Base-by-base conservation (phyloP, 1,140 invertebrate genomes). In the Meloidogyne exigua region DNA sequence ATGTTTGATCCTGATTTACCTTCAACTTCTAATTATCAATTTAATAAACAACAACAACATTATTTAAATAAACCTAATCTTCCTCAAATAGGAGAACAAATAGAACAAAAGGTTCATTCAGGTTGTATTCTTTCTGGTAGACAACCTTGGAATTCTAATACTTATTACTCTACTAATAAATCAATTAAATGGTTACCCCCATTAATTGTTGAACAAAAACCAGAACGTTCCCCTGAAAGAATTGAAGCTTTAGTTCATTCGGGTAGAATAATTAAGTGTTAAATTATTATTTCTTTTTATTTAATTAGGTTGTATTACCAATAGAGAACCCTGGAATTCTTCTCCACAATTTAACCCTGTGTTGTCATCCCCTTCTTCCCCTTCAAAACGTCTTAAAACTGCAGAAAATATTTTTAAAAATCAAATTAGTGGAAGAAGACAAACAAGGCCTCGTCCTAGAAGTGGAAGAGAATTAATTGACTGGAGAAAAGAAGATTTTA, bases 41-140 rank as follows among this genome's bases (percentile, higher is more conserved):
- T 15, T 32, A 7, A 62, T n/a, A 10, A 39, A 57, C 13, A 42
- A 25, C 36, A 64, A 26, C 0, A n/a, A n/a, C n/a, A n/a, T n/a
- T n/a, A 23, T 26, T 18, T 15, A 39, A 36, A 64, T 36, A 65
- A n/a, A 18, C 49, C 13, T 13, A 11, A 5, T 5, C 57, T 73
- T 28, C 23, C 18, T 18, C 21, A 28, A 21, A 73, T 73, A 26
- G 71, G 49, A 28, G 11, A 44, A 3, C n/a, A 73, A 28, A 66
- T 73, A 13, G 71, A 73, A 64, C 26, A 73, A 73, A 66, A 28
- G 25, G 57, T 73, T 12, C 71, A 73, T 63, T 73, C 71, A 18
- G 71, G 71, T 11, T 73, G 71, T 21, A 73, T 73, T 21, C 15
- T 32, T 67, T 67, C 36, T 67, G 66, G 66, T 67, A 0, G 28